Evolutionary conservation across 2,113 vertebrate species (phyloP).

Genomic region (Tauraco erythrolophus): DNA sequence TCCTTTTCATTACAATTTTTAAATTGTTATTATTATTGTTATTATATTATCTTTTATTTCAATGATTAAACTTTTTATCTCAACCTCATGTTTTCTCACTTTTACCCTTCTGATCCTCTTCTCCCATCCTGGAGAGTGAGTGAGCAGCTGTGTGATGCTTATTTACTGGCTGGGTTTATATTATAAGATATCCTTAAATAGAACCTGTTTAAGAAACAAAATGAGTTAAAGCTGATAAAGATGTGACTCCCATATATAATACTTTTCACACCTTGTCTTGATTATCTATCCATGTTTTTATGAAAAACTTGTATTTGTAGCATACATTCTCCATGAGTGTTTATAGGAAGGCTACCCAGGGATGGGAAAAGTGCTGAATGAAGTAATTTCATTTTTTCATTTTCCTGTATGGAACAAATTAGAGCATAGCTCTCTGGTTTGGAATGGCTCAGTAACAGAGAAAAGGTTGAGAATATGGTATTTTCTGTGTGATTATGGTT

Average conservation of each 20-base stretch:
- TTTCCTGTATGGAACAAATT: not conserved
- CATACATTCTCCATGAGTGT: not conserved
- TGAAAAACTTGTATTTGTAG: not conserved
- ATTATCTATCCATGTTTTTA: not conserved
- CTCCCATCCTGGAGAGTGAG: not conserved
- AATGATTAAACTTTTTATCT: not conserved
- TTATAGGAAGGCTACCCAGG: not conserved
- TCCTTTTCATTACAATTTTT: not conserved
- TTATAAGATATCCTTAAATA: not conserved
- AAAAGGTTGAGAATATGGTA: not conserved
- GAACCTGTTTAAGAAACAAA: not conserved
- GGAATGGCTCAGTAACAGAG: not conserved
- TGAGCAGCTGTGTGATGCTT: not conserved
- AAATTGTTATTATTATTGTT: not conserved
- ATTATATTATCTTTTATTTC: not conserved
- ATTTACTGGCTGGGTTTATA: not conserved
- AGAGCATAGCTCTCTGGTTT: not conserved
- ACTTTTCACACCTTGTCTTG: not conserved
- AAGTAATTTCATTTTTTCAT: not conserved
- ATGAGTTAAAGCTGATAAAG: not conserved
- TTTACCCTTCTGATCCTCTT: not conserved
- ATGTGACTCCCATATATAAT: rapidly evolving
- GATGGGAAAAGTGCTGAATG: not conserved
- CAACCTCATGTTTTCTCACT: not conserved
- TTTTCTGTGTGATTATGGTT: not conserved